These are phyloP conservation scores for Agonopterix arenella DNA, from an alignment of 2,888 invertebrate genomes.

Conservation along the genomic window DNA sequence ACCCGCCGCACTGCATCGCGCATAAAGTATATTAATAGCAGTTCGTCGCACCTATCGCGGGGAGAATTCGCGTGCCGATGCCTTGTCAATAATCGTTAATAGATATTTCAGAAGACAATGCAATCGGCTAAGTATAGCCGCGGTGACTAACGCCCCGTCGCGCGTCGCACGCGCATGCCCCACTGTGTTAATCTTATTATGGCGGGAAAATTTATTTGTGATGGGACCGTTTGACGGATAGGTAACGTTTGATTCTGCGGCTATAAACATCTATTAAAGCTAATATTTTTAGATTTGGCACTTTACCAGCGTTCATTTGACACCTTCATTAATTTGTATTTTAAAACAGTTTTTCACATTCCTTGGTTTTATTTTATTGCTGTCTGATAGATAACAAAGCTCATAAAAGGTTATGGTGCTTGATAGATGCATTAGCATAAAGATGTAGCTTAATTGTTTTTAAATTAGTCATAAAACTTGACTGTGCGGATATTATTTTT, in stretches of 20 bases:
- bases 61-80: slow-evolving; percentile 73
- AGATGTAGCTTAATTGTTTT: neutral
- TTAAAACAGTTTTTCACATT: neutral
- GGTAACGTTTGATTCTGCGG: slow-evolving; percentile 46
- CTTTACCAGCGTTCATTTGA: slow-evolving; percentile 6
- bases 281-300: slow-evolving; percentile 10
- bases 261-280: slow-evolving; percentile 13
- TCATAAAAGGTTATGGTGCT: neutral
- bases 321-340: slow-evolving; percentile 1
- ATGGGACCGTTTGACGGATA: slow-evolving; percentile 60
- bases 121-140: slow-evolving; percentile 70
- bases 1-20: slow-evolving; percentile 39
- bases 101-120: slow-evolving; percentile 77
- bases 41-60: slow-evolving; percentile 72
- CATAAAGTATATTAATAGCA: slow-evolving; percentile 72
- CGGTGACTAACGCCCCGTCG: slow-evolving; percentile 68
- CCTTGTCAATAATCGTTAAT: slow-evolving; percentile 77
- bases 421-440: neutral
- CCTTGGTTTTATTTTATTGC: neutral
- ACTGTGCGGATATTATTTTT: no score
- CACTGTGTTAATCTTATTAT: slow-evolving; percentile 71
- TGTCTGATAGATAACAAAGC: neutral
- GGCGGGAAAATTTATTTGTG: slow-evolving; percentile 66
- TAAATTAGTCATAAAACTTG: no score
- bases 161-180: slow-evolving; percentile 42